Base-by-base conservation (phyloP, 2,888 invertebrate species). In the Coelogynopora nodosa region DNA sequence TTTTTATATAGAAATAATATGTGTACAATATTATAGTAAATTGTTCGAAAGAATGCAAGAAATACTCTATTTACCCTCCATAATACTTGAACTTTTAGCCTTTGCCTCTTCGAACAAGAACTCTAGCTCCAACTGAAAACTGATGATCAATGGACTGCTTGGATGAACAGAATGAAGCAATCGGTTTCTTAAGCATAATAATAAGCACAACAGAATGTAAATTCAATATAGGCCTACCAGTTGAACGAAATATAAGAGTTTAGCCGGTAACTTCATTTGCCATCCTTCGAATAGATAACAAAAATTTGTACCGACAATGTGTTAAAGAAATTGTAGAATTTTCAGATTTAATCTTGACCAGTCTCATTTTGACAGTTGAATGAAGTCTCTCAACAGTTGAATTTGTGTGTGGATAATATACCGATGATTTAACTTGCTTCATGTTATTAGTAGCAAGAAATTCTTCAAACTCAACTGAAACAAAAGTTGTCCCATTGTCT, bases 1-100 rank as follows among this genome's bases (percentile, higher is more conserved):
- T n/a, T n/a, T n/a, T n/a, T n/a, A n/a, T n/a, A n/a, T n/a, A n/a
- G n/a, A n/a, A n/a, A n/a, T n/a, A n/a, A n/a, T n/a, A n/a, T n/a
- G n/a, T n/a, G n/a, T n/a, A n/a, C n/a, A n/a, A n/a, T n/a, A n/a
- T n/a, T n/a, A n/a, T n/a, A n/a, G n/a, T n/a, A n/a, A n/a, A n/a
- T n/a, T n/a, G n/a, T n/a, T n/a, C n/a, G n/a, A n/a, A n/a, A n/a
- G n/a, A n/a, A n/a, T n/a, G n/a, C n/a, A n/a, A n/a, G n/a, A n/a
- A n/a, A n/a, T n/a, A n/a, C n/a, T n/a, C n/a, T n/a, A n/a, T n/a
- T n/a, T n/a, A n/a, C n/a, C n/a, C n/a, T n/a, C 81, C 81, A 80
- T 5, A 80, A 80, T 80, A 27, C 23, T 28, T 80, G 81, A 80
- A 80, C 81, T 80, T 80, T n/a, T 80, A 5, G 13, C 81, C n/a